phyloP scores from a whole-genome alignment of 1,140 invertebrate genomes.

The Glomeris maerens region DNA sequence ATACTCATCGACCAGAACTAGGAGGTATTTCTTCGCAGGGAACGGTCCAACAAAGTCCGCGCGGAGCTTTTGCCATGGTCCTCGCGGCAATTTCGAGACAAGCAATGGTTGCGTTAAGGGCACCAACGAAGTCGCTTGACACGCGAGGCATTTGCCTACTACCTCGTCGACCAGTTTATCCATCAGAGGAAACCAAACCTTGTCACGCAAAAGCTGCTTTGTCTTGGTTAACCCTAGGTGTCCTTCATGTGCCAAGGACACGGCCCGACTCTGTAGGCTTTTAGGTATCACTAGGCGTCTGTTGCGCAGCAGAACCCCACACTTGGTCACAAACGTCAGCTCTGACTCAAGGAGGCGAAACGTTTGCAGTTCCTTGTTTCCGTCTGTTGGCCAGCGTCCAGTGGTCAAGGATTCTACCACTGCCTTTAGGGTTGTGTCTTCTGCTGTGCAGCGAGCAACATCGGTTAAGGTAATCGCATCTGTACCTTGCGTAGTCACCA shows the following conservation, averaged over 20 bases:
- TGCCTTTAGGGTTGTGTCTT: background rate
- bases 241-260: constrained; percentile 25
- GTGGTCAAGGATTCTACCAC: background rate
- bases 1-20: constrained; percentile 23
- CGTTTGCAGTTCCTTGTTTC: background rate
- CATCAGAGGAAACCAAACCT: constrained; percentile 27
- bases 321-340: background rate
- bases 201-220: constrained; percentile 24
- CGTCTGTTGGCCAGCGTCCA: background rate
- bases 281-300: background rate
- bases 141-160: background rate
- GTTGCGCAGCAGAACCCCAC: background rate
- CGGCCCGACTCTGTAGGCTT: constrained; percentile 12
- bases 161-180: background rate
- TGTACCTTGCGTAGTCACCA: background rate
- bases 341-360: too few species aligned
- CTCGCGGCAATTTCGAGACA: constrained; percentile 16
- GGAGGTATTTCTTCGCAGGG: constrained; percentile 19
- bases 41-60: constrained; percentile 25
- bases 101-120: constrained; percentile 17
- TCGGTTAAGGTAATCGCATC: background rate
- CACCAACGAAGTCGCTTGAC: background rate
- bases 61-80: constrained; percentile 19
- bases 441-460: background rate
- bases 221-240: constrained; percentile 24